Conservation (phyloP, 2,113 vertebrate genomes). For the Hippocampus comes region DNA sequence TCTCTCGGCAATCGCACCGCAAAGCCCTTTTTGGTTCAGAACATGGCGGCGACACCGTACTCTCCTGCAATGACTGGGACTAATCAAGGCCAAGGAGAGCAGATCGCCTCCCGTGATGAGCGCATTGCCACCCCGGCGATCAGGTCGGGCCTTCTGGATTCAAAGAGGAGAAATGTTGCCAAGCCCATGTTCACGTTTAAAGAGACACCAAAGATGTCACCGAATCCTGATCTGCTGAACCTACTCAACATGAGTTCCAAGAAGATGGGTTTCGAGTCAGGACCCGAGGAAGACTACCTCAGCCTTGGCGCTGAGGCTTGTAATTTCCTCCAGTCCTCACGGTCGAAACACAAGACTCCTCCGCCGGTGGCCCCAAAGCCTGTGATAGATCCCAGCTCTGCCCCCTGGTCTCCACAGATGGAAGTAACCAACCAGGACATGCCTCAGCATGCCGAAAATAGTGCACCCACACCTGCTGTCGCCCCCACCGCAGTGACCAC, state of each 20-base stretch:
- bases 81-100: slow-evolving; percentile 81
- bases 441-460: slow-evolving; percentile 75
- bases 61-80: slow-evolving; percentile 67
- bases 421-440: slow-evolving; percentile 70
- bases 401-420: slow-evolving; percentile 80
- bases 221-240: slow-evolving; percentile 89
- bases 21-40: slow-evolving; percentile 79
- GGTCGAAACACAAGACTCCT: slow-evolving; percentile 84
- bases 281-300: slow-evolving; percentile 95
- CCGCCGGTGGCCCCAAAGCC: slow-evolving; percentile 96
- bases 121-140: slow-evolving; percentile 91
- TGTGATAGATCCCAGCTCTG: slow-evolving; percentile 77
- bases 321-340: slow-evolving; percentile 88
- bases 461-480: slow-evolving; percentile 64
- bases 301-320: slow-evolving; percentile 97
- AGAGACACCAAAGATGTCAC: slow-evolving; percentile 86
- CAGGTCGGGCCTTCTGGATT: slow-evolving; percentile 84
- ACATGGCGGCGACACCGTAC: slow-evolving; percentile 72
- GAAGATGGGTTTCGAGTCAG: slow-evolving; percentile 84
- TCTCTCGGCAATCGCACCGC: slow-evolving; percentile 79
- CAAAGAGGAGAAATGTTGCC: slow-evolving; percentile 74
- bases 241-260: slow-evolving; percentile 85
- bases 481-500: slow-evolving; percentile 66
- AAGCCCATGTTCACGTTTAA: slow-evolving; percentile 98
- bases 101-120: slow-evolving; percentile 92